Base-by-base conservation (phyloP, 2,797 vertebrate genomes). In the Gymnothorax reevesii region DNA sequence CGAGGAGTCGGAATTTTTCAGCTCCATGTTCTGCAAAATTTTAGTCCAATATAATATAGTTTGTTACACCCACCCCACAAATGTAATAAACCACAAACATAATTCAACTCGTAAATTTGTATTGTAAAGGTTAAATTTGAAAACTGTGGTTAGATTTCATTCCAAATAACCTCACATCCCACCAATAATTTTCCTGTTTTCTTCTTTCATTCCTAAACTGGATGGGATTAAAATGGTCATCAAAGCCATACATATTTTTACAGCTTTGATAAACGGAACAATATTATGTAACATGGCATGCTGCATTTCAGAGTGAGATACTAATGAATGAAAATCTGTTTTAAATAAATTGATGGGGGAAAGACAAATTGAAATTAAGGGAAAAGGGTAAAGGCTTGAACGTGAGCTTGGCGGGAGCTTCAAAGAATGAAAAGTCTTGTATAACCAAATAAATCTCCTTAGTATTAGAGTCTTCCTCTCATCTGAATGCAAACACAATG, bases 401-500 rank as follows among this genome's bases (percentile, higher is more conserved):
- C 80, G 83, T 79, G 60, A 71, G 84, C 77, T 84, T 87, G 86
- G 83, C 59, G 25, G 80, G 17, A 71, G 64, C 84, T 64, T 87
- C 87, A 87, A 57, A 84, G 54, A 85, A 60, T 87, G 85, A 73
- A 87, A 87, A 82, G 83, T 84, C 82, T 77, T 60, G 83, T 85
- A 87, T 85, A 82, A 69, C 87, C 60, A 80, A 87, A 90, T 91
- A 73, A 88, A 88, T 88, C 84, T 82, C 87, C 85, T 89, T 83
- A 89, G 84, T 89, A 89, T 91, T 87, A 88, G 88, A 88, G 88
- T 88, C 87, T 84, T 89, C 89, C 86, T 77, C 57, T 92, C 89
- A 89, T 90, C 92, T 91, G 92, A 93, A 94, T 92, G 95, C 94
- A 96, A 95, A 94, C 93, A 94, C 92, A 93, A 92, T 94, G 92